phyloP scores from a whole-genome alignment of 2,113 vertebrate genomes.

The Chionomys nivalis region DNA sequence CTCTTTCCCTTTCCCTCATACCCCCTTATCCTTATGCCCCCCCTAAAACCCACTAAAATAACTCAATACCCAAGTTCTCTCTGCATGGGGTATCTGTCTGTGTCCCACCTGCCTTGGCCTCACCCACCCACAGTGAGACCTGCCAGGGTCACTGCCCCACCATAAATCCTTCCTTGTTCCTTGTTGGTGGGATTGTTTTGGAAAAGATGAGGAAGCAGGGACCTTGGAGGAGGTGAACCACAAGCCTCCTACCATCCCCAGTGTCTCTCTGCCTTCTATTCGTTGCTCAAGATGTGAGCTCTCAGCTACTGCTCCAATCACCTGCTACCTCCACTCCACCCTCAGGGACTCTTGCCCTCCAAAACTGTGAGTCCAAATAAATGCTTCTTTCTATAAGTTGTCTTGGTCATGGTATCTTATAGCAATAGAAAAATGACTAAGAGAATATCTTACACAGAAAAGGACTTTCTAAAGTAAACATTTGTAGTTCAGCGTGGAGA shows the following conservation, averaged over 20 bases:
- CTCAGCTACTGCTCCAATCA: neutral
- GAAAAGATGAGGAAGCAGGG: neutral
- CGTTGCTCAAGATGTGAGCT: neutral
- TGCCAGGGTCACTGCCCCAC: too few species aligned
- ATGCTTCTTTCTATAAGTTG: neutral
- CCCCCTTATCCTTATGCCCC: too few species aligned
- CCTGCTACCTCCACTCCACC: neutral
- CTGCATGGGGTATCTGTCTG: too few species aligned
- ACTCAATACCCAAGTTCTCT: too few species aligned
- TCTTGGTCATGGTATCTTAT: neutral
- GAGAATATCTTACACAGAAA: conserved; percentile 36
- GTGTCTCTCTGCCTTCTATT: neutral
- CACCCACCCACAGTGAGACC: too few species aligned
- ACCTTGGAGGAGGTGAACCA: neutral
- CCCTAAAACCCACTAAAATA: too few species aligned
- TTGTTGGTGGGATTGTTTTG: neutral
- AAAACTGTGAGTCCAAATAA: neutral
- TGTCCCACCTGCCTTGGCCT: too few species aligned
- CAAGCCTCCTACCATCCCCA: neutral
- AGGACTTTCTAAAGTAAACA: neutral
- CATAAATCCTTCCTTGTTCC: neutral
- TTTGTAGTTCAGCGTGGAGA: neutral
- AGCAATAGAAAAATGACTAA: neutral
- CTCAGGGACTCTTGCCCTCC: too few species aligned
- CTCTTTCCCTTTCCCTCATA: too few species aligned